phyloP scores from a whole-genome alignment of 2,113 vertebrate species.

The Calidris pygmaea region DNA sequence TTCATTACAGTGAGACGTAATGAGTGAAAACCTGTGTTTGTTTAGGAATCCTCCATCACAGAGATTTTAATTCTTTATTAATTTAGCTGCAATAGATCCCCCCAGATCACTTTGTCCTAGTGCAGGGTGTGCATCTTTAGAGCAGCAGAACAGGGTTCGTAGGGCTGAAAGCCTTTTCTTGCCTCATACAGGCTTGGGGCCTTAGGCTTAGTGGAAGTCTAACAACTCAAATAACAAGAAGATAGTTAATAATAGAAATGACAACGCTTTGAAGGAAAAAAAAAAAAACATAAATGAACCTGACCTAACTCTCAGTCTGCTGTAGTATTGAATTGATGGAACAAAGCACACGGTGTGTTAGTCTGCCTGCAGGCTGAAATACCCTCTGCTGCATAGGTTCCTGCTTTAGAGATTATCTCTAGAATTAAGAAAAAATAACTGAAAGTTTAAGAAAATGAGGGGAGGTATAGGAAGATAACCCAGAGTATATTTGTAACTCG shows the following conservation, averaged over 20 bases:
- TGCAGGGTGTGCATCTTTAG: accelerated
- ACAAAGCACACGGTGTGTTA: background rate
- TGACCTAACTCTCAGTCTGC: background rate
- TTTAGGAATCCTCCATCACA: background rate
- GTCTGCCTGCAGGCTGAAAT: background rate
- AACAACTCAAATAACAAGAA: background rate
- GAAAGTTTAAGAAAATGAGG: background rate
- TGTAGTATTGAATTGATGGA: background rate
- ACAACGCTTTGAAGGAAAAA: background rate
- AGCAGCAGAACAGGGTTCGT: background rate
- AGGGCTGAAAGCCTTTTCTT: background rate
- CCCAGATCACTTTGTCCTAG: background rate
- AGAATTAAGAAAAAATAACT: background rate
- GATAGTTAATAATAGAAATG: background rate
- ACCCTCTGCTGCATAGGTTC: background rate
- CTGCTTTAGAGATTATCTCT: background rate
- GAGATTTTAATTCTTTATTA: background rate
- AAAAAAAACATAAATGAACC: no score
- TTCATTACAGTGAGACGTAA: background rate
- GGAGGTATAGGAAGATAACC: background rate
- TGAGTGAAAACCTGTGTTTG: background rate
- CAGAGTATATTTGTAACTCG: background rate
- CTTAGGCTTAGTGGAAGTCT: background rate
- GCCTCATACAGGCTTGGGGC: background rate
- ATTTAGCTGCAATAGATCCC: background rate